Base-by-base conservation (phyloP, 2,888 invertebrate species). In the Cataglyphis rosenhaueri region DNA sequence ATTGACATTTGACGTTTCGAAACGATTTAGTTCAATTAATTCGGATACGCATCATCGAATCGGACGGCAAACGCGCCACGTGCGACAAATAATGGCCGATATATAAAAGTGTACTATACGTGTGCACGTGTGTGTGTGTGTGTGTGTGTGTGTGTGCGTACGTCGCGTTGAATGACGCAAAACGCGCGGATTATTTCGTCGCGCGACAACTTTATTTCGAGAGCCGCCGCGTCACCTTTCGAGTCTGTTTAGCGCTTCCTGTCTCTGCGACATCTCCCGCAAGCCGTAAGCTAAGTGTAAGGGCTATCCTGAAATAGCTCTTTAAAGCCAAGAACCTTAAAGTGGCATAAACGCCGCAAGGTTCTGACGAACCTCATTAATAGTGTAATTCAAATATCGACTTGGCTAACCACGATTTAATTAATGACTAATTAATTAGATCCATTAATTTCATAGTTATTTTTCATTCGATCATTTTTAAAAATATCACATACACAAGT, bases 161-260 rank as follows among this genome's bases (percentile, higher is more conserved):
- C 57, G 52, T 57, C 29, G 74, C 81, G 83, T 68, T 88, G 89
- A 91, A 91, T 91, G 92, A 92, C 92, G 92, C 90, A 91, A 90
- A 92, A 89, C 90, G 89, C 90, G 86, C 86, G 89, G 90, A 92
- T 92, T 91, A 92, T 92, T 91, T 91, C 87, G 91, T 92, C 91
- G 90, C 91, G 90, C 90, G 86, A 87, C 87, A 82, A 91, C 87
- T 92, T 92, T 93, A 92, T 92, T 92, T 92, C 87, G 88, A 91
- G 92, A 86, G 83, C 61, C 74, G 68, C 64, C 38, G 70, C 71
- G 66, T 73, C 62, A 66, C 71, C 6, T 52, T 52, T n/a, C n/a
- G 41, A 57, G 68, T 57, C 66, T 59, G 73, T 32, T 35, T 81
- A 78, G 61, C 32, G 48, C 35, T 83, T 83, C 64, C 29, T 18